Evolutionary conservation across 2,888 invertebrate genomes (phyloP).

Genomic region (Calameuta pallipes): DNA sequence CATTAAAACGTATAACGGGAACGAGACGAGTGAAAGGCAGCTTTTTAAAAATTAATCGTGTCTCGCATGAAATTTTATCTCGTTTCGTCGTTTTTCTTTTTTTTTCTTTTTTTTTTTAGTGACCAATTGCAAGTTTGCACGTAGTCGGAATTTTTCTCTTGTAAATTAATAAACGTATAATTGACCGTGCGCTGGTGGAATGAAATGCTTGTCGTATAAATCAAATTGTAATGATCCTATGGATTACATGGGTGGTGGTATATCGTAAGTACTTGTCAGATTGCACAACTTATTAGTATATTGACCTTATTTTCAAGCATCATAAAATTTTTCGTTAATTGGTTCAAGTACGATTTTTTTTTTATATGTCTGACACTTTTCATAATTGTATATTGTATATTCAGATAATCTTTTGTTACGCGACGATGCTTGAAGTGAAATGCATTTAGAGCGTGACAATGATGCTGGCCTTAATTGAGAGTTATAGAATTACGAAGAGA

Average conservation of each 20-base stretch:
- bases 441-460: conserved; percentile 42
- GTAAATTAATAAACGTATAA: background rate
- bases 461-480: conserved; percentile 41
- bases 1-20: background rate
- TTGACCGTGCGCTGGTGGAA: background rate
- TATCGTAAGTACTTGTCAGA: background rate
- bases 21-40: background rate
- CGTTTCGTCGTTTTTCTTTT: background rate
- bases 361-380: background rate
- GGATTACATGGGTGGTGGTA: background rate
- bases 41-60: background rate
- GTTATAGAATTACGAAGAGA: conserved; percentile 43
- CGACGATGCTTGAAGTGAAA: conserved; percentile 32
- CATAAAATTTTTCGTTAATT: background rate
- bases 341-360: background rate
- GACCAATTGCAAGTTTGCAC: background rate
- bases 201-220: background rate
- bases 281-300: background rate
- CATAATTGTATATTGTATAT: background rate
- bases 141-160: background rate
- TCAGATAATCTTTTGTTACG: conserved; percentile 10
- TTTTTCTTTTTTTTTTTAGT: background rate
- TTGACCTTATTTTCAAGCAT: background rate
- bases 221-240: background rate
- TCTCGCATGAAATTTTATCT: background rate